Base-by-base conservation (phyloP, 2,113 vertebrate species). In the Planiliza haematocheilus region DNA sequence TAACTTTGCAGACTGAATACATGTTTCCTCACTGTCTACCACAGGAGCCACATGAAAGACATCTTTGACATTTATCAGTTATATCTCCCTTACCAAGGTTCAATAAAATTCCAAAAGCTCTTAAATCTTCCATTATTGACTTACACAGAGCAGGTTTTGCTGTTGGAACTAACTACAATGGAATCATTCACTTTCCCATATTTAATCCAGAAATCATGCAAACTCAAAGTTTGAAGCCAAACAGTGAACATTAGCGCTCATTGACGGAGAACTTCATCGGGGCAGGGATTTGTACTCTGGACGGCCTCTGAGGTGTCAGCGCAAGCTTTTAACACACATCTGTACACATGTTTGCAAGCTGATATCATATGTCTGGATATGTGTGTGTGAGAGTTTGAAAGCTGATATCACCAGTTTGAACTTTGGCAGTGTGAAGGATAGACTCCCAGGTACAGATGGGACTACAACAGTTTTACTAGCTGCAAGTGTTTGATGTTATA, bases 401-500 rank as follows among this genome's bases (percentile, higher is more conserved):
- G 89, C 77, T 70, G 70, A 83, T 86, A 75, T 87, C 84, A 82
- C 48, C 7, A 16, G 17, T 58, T 55, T 88, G 81, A 86, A 69
- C 81, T 64, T 53, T 89, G 86, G 82, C 85, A 67, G 80, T 48
- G 81, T 77, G 77, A 84, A 82, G 74, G 39, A 76, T 46, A 48
- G 61, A 86, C 71, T 80, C 86, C 63, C 77, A 74, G 84, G 57
- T 83, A 61, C 89, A 89, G 75, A 89, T 88, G 88, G 77, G 39
- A 79, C 86, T 86, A 80, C 82, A 65, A 76, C 69, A 52, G 71
- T 87, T 90, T 88, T 87, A 91, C 86, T 79, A 65, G 87, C 72
- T 57, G 62, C 58, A 37, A 71, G 74, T 75, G 79, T 89, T 90
- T 90, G 83, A 90, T 83, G 83, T 85, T 72, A 52, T 1, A 34